Conservation (phyloP, 2,888 invertebrate species). For the Conomelus anceps region DNA sequence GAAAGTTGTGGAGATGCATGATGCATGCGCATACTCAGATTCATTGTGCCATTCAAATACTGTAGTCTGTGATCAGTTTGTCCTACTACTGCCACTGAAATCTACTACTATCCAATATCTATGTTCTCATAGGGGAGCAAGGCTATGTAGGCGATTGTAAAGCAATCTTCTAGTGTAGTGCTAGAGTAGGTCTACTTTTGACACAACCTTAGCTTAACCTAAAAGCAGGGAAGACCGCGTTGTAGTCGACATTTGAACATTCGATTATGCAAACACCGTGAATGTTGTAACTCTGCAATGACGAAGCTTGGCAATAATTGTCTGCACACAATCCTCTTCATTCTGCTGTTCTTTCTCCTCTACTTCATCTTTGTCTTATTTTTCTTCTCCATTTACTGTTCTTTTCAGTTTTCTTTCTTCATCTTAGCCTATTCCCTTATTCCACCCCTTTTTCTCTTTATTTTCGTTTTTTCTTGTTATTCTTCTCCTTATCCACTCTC, state of each 20-base stretch:
- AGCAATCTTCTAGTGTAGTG: background rate
- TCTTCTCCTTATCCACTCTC: too few species aligned
- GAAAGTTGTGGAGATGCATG: too few species aligned
- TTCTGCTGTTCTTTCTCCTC: background rate
- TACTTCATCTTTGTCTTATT: background rate
- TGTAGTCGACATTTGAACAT: background rate
- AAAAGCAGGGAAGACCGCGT: background rate
- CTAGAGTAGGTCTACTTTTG: background rate
- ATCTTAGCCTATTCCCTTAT: too few species aligned
- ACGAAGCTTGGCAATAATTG: background rate
- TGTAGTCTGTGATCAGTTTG: background rate
- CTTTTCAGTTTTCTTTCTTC: background rate
- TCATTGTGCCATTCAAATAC: background rate
- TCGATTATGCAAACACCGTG: background rate
- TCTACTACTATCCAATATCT: too few species aligned
- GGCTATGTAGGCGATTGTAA: background rate
- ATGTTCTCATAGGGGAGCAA: background rate
- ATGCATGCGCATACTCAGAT: too few species aligned
- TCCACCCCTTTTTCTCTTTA: too few species aligned
- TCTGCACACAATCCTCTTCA: background rate
- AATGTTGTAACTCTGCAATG: background rate
- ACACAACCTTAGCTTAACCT: background rate
- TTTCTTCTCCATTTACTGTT: background rate
- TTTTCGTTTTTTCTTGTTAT: too few species aligned
- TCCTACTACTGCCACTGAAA: background rate